Percentiles rank a stretch among this genome's conserved stretches.
These are phyloP conservation scores for Excalfactoria chinensis DNA, from an alignment of 2,113 vertebrate species.

Conservation along the genomic window DNA sequence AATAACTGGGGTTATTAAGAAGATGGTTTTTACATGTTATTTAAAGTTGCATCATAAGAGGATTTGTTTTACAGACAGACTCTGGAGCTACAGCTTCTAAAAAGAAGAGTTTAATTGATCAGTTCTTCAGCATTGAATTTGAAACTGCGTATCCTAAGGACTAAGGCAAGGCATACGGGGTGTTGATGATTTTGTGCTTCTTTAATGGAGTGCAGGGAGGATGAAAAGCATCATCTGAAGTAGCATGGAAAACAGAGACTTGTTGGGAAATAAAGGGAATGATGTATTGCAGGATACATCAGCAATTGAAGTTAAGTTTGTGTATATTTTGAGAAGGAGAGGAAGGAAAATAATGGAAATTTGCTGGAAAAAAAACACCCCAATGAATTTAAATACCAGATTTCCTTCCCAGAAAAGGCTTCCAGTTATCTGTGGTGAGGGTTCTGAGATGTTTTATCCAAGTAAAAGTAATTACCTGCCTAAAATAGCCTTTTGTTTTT, in stretches of 20 bases:
- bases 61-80: constrained; percentile 79
- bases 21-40: background rate
- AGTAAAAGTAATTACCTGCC: background rate
- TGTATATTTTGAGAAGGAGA: background rate
- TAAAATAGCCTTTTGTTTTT: background rate
- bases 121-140: constrained; percentile 97
- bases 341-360: background rate
- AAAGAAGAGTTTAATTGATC: constrained; percentile 98
- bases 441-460: background rate
- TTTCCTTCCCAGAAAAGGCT: background rate
- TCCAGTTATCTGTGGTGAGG: background rate
- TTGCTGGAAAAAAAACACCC: background rate
- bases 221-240: background rate
- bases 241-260: background rate
- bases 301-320: background rate
- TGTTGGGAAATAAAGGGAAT: background rate
- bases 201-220: background rate
- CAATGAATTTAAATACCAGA: background rate
- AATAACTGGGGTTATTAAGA: background rate
- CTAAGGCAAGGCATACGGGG: background rate
- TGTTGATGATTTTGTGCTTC: accelerated
- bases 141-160: constrained; percentile 95
- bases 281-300: background rate
- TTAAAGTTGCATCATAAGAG: background rate
- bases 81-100: constrained; percentile 79